Percentiles rank a stretch among this genome's conserved stretches.
These are phyloP conservation scores for Oryzias sinensis DNA, from an alignment of 2,797 vertebrate genomes.

Conservation along the genomic window DNA sequence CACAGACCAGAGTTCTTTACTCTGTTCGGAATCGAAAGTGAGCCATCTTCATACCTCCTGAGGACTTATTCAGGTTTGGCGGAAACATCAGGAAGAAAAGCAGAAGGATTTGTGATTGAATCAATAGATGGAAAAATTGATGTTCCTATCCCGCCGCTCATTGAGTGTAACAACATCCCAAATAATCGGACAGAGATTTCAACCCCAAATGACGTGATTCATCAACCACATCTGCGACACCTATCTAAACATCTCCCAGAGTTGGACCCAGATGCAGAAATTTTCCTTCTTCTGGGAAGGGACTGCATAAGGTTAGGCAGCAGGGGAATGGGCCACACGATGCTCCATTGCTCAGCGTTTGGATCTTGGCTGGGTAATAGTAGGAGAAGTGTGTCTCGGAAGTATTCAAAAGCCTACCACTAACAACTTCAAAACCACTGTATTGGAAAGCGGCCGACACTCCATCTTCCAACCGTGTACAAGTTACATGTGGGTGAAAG, in stretches of 20 bases:
- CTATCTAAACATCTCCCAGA: background rate
- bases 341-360: too few relatives aligned
- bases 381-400: too few relatives aligned
- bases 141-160: background rate
- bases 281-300: too few relatives aligned
- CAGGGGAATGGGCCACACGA: too few relatives aligned
- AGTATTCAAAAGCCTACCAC: too few relatives aligned
- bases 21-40: background rate
- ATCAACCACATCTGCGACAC: background rate
- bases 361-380: too few relatives aligned
- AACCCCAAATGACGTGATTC: background rate
- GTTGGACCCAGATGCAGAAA: too few relatives aligned
- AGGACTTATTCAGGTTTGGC: background rate
- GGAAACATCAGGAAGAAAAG: background rate
- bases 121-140: background rate
- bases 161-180: background rate
- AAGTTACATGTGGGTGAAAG: background rate
- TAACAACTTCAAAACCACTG: background rate
- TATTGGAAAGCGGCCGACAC: background rate
- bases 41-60: background rate
- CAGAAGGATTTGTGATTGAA: background rate
- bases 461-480: background rate
- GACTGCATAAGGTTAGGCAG: too few relatives aligned
- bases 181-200: background rate
- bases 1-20: too few relatives aligned